These are phyloP conservation scores for Noctua pronuba DNA, from an alignment of 2,888 invertebrate species.

Conservation along the genomic window DNA sequence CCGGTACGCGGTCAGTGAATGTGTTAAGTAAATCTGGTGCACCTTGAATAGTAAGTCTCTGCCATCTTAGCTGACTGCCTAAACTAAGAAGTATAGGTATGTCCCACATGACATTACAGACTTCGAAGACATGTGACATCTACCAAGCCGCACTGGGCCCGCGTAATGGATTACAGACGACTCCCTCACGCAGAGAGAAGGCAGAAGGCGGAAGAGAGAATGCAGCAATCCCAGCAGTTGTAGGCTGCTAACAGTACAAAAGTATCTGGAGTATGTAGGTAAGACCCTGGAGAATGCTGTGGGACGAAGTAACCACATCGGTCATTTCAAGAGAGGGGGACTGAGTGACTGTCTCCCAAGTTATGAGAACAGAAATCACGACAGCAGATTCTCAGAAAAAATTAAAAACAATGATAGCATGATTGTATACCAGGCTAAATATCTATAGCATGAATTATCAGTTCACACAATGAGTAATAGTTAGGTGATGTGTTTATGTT, in stretches of 20 bases:
- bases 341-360: neutral
- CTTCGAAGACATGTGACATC: neutral
- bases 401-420: neutral
- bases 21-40: too few species aligned
- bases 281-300: neutral
- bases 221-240: neutral
- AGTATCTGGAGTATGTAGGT: neutral
- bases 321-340: neutral
- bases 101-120: neutral
- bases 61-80: neutral
- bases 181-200: neutral
- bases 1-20: neutral
- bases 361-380: neutral
- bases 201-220: neutral
- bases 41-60: neutral
- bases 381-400: neutral
- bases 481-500: constrained; percentile 16
- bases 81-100: too few species aligned
- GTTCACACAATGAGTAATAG: constrained; percentile 18
- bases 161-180: neutral
- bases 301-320: neutral
- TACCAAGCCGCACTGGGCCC: neutral
- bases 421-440: constrained; percentile 18
- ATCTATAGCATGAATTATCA: constrained; percentile 10
- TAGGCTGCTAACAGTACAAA: neutral